Percentiles rank a stretch among this genome's conserved stretches.
Evolutionary conservation across 2,888 invertebrate species (phyloP).

Genomic region (Ceramica pisi): DNA sequence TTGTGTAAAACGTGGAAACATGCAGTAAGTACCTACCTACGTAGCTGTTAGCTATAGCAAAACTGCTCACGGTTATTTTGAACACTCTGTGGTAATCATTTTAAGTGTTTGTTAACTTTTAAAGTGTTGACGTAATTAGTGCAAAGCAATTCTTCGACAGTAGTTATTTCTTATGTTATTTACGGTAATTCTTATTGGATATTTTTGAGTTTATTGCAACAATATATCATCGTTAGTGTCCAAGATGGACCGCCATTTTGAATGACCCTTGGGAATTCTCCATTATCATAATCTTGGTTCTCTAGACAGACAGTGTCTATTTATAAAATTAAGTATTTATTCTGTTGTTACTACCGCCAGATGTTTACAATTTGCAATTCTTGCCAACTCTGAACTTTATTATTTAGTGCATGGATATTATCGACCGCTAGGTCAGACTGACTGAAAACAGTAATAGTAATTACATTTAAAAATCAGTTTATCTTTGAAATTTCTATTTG

Average conservation of each 20-base stretch:
- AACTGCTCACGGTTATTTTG: slow-evolving; percentile 44
- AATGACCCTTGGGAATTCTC: background rate
- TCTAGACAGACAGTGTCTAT: background rate
- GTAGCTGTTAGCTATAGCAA: slow-evolving; percentile 30
- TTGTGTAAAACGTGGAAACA: slow-evolving; percentile 24
- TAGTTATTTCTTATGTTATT: slow-evolving; percentile 14
- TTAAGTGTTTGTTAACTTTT: slow-evolving; percentile 32
- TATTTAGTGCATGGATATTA: slow-evolving; percentile 28
- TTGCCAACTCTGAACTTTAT: slow-evolving; percentile 12
- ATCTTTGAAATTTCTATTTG: background rate
- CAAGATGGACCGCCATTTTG: background rate
- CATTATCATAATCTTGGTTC: slow-evolving; percentile 20
- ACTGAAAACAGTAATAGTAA: background rate
- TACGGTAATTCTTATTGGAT: slow-evolving; percentile 8
- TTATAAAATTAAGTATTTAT: slow-evolving; percentile 6
- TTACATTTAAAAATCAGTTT: background rate
- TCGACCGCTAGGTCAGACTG: background rate
- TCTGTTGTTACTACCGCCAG: background rate
- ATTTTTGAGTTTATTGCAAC: slow-evolving; percentile 10
- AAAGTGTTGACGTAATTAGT: slow-evolving; percentile 34
- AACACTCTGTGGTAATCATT: slow-evolving; percentile 14
- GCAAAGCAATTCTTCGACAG: slow-evolving; percentile 2
- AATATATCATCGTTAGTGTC: slow-evolving; percentile 38
- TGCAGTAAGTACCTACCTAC: slow-evolving; percentile 24
- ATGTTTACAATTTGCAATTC: slow-evolving; percentile 3